These are phyloP conservation scores for Molossus molossus DNA, from an alignment of 2,797 vertebrate genomes.

Conservation along the genomic window DNA sequence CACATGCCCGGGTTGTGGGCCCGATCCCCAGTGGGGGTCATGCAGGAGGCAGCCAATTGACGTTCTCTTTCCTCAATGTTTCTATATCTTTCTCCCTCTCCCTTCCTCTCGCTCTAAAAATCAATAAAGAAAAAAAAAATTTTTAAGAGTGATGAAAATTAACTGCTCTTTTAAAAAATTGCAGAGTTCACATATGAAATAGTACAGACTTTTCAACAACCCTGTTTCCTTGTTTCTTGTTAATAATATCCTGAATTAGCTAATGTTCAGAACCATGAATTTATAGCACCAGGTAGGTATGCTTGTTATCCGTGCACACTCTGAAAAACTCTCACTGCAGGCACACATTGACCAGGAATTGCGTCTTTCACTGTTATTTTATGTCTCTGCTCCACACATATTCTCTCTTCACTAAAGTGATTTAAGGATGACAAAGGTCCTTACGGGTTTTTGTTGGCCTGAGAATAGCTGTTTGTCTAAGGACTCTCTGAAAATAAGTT, in stretches of 20 bases:
- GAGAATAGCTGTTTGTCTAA: conserved; percentile 8
- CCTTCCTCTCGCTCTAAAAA: not conserved
- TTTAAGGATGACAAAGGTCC: not conserved
- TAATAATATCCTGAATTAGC: not conserved
- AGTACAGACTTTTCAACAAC: conserved; percentile 16
- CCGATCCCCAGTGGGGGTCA: too few species aligned
- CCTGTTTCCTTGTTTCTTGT: not conserved
- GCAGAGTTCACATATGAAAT: not conserved
- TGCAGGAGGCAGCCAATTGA: too few species aligned
- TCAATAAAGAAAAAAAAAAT: not conserved
- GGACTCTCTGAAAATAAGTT: not conserved
- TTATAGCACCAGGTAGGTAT: not conserved
- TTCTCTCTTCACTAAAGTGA: not conserved
- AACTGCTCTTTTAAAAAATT: not conserved
- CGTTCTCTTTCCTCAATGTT: not conserved
- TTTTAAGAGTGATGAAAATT: not conserved
- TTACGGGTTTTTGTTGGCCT: not conserved
- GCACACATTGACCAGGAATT: not conserved
- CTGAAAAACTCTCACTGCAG: not conserved
- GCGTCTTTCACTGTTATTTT: not conserved
- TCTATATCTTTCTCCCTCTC: not conserved
- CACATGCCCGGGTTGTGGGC: too few species aligned
- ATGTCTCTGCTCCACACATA: not conserved
- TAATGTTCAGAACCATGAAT: not conserved
- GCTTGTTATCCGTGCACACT: not conserved